Percentiles rank a stretch among this genome's conserved stretches.
Conservation (phyloP, 2,888 invertebrate species). For the Silvanus unidentatus region DNA sequence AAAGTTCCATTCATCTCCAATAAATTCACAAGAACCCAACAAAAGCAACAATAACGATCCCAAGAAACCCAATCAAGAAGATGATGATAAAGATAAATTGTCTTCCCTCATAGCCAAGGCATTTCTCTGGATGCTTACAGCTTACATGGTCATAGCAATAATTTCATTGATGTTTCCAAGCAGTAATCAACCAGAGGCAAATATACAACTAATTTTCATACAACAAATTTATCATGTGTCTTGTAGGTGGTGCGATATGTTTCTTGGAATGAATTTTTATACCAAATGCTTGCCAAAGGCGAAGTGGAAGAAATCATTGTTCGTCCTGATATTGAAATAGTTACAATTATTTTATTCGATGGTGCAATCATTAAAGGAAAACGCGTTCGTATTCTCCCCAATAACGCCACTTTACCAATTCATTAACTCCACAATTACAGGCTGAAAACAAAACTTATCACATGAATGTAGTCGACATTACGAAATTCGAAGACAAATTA, state of each 20-base stretch:
- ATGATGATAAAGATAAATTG: constrained; percentile 65
- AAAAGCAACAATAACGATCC: constrained; percentile 18
- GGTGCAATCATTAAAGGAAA: constrained; percentile 83
- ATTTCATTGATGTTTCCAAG: constrained; percentile 67
- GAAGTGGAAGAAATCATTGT: constrained; percentile 87
- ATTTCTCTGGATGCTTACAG: constrained; percentile 72
- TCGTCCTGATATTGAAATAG: constrained; percentile 76
- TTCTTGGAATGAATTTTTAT: constrained; percentile 95
- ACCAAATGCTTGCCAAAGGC: constrained; percentile 89
- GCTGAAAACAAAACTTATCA: constrained; percentile 64
- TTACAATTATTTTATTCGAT: constrained; percentile 76
- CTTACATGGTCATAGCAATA: constrained; percentile 67
- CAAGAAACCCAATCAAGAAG: constrained; percentile 45
- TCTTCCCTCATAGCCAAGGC: constrained; percentile 69
- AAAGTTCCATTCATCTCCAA: constrained; percentile 31
- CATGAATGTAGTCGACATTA: constrained; percentile 79
- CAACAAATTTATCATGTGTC: not conserved
- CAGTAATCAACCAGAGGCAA: constrained; percentile 67
- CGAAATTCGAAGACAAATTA: constrained; percentile 85
- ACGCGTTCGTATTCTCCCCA: constrained; percentile 48
- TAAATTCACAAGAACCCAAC: constrained; percentile 22
- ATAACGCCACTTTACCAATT: constrained; percentile 1
- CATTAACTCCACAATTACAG: constrained; percentile 39
- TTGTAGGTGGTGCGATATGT: constrained; percentile 65
- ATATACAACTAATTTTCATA: constrained; percentile 3